A percentile compares a stretch with the other conserved stretches of the same genome.
Evolutionary conservation across 1,140 invertebrate genomes (phyloP).

Genomic region (Ladona fulva): DNA sequence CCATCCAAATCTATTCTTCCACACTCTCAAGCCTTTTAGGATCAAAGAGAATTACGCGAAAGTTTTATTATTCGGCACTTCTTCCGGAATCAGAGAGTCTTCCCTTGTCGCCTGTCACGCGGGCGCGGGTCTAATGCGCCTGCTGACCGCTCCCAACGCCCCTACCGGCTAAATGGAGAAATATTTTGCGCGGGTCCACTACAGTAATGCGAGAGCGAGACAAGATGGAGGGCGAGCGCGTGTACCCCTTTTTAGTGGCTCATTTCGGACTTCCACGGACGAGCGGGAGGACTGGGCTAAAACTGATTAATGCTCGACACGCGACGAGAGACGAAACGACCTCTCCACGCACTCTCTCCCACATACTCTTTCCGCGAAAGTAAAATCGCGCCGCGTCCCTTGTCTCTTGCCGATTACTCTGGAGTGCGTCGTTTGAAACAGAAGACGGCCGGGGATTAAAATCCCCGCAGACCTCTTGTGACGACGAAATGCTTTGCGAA

Average conservation of each 20-base stretch:
- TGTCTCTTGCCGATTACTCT: too few relatives aligned
- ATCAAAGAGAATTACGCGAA: too few relatives aligned
- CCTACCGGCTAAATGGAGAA: background rate
- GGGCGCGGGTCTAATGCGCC: background rate
- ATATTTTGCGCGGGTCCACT: background rate
- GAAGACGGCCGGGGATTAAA: too few relatives aligned
- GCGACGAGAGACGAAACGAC: background rate
- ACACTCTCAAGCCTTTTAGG: too few relatives aligned
- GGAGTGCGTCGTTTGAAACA: too few relatives aligned
- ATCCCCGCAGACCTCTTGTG: too few relatives aligned
- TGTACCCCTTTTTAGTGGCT: background rate
- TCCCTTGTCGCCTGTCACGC: background rate
- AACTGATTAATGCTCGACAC: background rate
- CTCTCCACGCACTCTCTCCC: background rate
- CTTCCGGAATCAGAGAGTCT: background rate
- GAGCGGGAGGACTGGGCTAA: background rate
- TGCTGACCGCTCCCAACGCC: too few relatives aligned
- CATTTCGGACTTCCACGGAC: background rate
- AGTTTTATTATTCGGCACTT: too few relatives aligned
- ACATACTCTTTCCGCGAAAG: too few relatives aligned
- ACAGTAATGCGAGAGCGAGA: background rate
- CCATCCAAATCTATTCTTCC: too few relatives aligned
- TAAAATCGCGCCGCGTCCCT: too few relatives aligned
- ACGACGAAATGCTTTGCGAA: too few relatives aligned
- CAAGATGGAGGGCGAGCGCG: background rate